Conservation (phyloP, 2,888 invertebrate genomes). For the Tipula vernalis region DNA sequence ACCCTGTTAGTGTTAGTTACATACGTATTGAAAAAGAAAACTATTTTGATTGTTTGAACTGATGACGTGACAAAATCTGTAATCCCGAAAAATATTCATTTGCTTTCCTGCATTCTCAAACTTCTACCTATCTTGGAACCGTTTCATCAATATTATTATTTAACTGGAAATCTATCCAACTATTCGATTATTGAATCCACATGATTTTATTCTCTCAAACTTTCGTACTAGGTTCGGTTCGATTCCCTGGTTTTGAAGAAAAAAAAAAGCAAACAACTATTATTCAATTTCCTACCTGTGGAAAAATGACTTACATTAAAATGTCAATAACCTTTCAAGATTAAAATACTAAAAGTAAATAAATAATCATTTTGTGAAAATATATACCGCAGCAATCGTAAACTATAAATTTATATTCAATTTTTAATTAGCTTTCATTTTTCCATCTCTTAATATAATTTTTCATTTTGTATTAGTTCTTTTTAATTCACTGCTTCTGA, state of each 20-base stretch:
- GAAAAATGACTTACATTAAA: background rate
- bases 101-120: background rate
- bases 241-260: background rate
- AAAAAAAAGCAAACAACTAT: background rate
- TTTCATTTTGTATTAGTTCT: background rate
- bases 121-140: background rate
- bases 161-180: background rate
- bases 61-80: no score
- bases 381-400: background rate
- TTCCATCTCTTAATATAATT: background rate
- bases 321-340: constrained; percentile 9
- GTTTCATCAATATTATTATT: background rate
- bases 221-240: background rate
- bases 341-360: background rate
- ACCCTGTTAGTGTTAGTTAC: no score
- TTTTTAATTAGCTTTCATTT: background rate
- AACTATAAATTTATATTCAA: background rate
- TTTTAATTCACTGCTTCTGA: background rate
- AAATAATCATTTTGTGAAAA: background rate
- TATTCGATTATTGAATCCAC: background rate
- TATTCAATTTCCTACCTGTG: constrained; percentile 6
- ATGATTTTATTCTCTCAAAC: background rate
- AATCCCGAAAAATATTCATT: background rate
- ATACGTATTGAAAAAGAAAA: no score
- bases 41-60: no score